A percentile compares a stretch with the other conserved stretches of the same genome.
Conservation (phyloP, 2,797 vertebrate species). For the Sebastes hubbsi region DNA sequence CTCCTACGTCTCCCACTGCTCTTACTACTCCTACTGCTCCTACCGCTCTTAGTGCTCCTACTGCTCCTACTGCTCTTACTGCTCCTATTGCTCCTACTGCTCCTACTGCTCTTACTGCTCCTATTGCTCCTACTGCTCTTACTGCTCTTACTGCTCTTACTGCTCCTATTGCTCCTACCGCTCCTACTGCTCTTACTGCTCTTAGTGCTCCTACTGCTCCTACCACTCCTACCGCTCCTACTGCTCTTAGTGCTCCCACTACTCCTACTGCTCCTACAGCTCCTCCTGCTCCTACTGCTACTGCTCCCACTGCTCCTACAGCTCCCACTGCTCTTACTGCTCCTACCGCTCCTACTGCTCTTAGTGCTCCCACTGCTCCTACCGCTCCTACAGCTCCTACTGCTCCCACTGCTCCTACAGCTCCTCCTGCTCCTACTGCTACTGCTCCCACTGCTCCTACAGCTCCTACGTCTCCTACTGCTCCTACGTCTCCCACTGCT, state of each 20-base stretch:
- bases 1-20: too few relatives aligned
- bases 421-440: too few relatives aligned
- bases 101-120: accelerated
- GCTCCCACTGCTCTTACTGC: accelerated
- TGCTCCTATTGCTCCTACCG: accelerated
- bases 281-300: accelerated
- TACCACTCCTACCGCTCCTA: too few relatives aligned
- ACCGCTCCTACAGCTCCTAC: too few relatives aligned
- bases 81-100: accelerated
- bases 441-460: too few relatives aligned
- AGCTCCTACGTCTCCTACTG: too few relatives aligned
- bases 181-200: too few relatives aligned
- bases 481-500: too few relatives aligned
- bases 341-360: accelerated
- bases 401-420: too few relatives aligned
- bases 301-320: accelerated
- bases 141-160: accelerated
- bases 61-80: accelerated
- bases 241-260: accelerated
- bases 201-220: too few relatives aligned
- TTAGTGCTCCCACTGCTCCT: too few relatives aligned
- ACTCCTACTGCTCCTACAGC: too few relatives aligned
- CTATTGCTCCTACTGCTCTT: accelerated
- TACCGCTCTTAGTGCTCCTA: accelerated
- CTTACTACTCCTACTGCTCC: accelerated